Percentiles rank a stretch among this genome's conserved stretches.
phyloP scores from a whole-genome alignment of 23 tunicate genomes.

The Aplidium turbinatum region DNA sequence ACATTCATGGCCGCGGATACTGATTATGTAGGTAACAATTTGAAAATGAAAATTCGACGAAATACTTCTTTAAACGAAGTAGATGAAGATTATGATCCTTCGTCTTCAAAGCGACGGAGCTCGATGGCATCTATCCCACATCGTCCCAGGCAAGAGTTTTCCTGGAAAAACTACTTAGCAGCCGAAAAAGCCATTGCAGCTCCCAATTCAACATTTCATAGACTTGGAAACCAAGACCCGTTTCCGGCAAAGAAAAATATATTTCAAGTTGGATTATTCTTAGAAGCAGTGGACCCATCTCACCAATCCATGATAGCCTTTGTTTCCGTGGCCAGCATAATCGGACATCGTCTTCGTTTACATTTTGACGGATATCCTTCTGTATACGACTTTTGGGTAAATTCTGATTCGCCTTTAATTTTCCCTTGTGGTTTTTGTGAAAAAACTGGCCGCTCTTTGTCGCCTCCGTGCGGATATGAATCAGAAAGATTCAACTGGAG shows the following conservation, averaged over 20 bases:
- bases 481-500: neutral
- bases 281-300: slow-evolving; percentile 72
- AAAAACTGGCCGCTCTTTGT: slow-evolving; percentile 51
- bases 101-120: neutral
- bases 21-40: neutral
- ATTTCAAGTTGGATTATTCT: slow-evolving; percentile 43
- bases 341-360: slow-evolving; percentile 59
- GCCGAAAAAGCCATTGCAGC: slow-evolving; percentile 33
- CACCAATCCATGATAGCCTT: slow-evolving; percentile 54
- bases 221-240: slow-evolving; percentile 31
- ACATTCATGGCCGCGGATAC: no score
- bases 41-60: neutral
- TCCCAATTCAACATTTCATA: slow-evolving; percentile 27
- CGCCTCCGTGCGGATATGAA: slow-evolving; percentile 29
- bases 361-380: slow-evolving; percentile 62
- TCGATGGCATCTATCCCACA: neutral
- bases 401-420: slow-evolving; percentile 59
- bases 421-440: slow-evolving; percentile 80
- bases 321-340: slow-evolving; percentile 38
- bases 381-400: slow-evolving; percentile 60
- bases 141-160: slow-evolving; percentile 14
- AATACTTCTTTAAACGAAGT: neutral
- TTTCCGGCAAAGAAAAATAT: slow-evolving; percentile 33
- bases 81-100: slow-evolving; percentile 10
- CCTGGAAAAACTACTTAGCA: slow-evolving; percentile 49